Base-by-base conservation (phyloP, 2,113 vertebrate species). In the Lamprologus callipterus region DNA sequence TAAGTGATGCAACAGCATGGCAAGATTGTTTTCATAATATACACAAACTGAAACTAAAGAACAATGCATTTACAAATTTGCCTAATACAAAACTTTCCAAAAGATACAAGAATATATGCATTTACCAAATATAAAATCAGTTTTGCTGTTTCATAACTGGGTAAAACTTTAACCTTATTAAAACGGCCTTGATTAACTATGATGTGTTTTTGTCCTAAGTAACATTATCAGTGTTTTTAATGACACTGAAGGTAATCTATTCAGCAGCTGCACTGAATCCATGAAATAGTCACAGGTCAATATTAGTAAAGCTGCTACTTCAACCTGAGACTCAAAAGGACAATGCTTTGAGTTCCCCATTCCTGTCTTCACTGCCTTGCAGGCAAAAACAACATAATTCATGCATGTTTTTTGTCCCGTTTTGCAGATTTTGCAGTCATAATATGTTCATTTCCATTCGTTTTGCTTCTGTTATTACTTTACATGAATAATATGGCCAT, bases 31-130 rank as follows among this genome's bases (percentile, higher is more conserved):
- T 57, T 57, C 54, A 57, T 57, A 28, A 55, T 23, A 53, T n/a
- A n/a, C 51, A n/a, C 19, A 53, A 53, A 53, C 19, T 53, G 19
- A 53, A 53, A 6, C 51, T 53, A 51, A 51, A 51, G 19, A 51
- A 51, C 17, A 51, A 53, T 54, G 54, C 54, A 26, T 57, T 0
- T 57, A 57, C 54, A 57, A 57, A 0, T 26, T 57, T 0, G 0
- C 54, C 23, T 57, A 57, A 57, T 0, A 28, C 23, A 57, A 9
- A 57, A 57, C 4, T 16, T 28, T 57, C 4, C 1, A 16, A 57
- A 57, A 57, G 55, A 57, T 28, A 28, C 54, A 57, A 13, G 7
- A 57, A 57, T 57, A 57, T 57, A 57, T 57, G 1, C 21, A 26
- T 57, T 57, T 57, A 57, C 54, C 7, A 57, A 28, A 53, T 53